Percentiles rank a stretch among this genome's conserved stretches.
Conservation (phyloP, 2,113 vertebrate genomes). For the Brachypodius melanocephalos region DNA sequence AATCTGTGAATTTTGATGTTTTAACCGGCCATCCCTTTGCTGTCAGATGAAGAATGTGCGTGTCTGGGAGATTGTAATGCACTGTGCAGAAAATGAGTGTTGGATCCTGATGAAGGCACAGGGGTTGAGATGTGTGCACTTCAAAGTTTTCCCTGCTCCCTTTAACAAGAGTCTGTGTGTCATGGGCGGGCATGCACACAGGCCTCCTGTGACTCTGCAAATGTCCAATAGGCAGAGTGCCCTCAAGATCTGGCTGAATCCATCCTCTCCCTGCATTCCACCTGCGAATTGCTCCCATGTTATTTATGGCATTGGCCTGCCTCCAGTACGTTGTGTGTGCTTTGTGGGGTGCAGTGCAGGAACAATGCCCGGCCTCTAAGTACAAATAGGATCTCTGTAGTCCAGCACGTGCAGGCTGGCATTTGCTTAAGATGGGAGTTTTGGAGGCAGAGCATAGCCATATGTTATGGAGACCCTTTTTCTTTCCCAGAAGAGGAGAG, state of each 20-base stretch:
- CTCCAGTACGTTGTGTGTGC: background rate
- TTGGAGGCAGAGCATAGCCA: background rate
- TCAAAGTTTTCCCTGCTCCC: background rate
- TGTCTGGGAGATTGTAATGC: background rate
- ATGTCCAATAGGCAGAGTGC: background rate
- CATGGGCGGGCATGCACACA: background rate
- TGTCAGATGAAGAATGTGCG: rapidly evolving
- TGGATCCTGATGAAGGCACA: background rate
- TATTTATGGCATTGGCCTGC: background rate
- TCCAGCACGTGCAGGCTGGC: background rate
- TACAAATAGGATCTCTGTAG: conserved; percentile 27
- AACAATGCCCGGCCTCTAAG: background rate
- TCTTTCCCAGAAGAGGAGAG: background rate
- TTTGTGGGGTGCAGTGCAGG: background rate
- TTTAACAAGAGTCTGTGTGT: background rate
- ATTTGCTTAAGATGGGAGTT: background rate
- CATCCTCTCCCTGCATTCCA: conserved; percentile 26
- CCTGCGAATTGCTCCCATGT: background rate
- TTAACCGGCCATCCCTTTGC: background rate
- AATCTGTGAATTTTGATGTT: background rate
- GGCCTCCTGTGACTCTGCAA: background rate
- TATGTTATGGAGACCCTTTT: background rate
- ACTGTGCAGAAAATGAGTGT: background rate
- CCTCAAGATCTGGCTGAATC: background rate
- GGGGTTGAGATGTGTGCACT: background rate